Conservation (phyloP, 2,113 vertebrate species). For the Seriola dumerili region DNA sequence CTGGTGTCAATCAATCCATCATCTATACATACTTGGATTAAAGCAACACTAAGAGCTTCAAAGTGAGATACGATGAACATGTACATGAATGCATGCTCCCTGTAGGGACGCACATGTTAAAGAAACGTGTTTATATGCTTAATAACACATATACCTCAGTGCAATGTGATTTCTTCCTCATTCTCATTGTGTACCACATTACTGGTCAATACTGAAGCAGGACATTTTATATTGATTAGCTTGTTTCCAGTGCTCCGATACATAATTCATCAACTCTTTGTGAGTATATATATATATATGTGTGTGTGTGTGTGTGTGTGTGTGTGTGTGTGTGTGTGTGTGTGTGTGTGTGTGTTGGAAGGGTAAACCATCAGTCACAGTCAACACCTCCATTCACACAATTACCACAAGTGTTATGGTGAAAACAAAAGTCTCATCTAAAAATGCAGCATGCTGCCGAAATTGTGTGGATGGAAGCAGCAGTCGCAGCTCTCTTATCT, state of each 20-base stretch:
- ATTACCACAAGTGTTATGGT: slow-evolving; percentile 31
- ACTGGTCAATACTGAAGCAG: slow-evolving; percentile 50
- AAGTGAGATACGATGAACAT: background rate
- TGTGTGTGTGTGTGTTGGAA: background rate
- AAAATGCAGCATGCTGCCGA: background rate
- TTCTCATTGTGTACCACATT: slow-evolving; percentile 1
- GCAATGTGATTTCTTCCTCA: background rate
- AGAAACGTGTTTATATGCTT: background rate
- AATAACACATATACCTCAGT: background rate
- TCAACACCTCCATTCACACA: slow-evolving; percentile 43
- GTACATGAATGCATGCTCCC: background rate
- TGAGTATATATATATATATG: background rate
- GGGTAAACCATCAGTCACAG: slow-evolving; percentile 60
- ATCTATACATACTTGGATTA: background rate
- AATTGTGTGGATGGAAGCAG: slow-evolving; percentile 13
- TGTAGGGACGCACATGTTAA: background rate
- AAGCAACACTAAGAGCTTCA: background rate
- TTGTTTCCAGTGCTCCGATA: slow-evolving; percentile 55
- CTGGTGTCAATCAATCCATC: slow-evolving; percentile 22
- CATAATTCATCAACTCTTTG: slow-evolving; percentile 54
- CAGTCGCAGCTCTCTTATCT: slow-evolving; percentile 46
- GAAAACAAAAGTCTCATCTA: slow-evolving; percentile 41
- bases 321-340: too few species aligned
- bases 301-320: too few species aligned
- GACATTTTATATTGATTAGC: slow-evolving; percentile 69